phyloP scores from a whole-genome alignment of 2,888 invertebrate genomes.

The Calameuta pallipes region DNA sequence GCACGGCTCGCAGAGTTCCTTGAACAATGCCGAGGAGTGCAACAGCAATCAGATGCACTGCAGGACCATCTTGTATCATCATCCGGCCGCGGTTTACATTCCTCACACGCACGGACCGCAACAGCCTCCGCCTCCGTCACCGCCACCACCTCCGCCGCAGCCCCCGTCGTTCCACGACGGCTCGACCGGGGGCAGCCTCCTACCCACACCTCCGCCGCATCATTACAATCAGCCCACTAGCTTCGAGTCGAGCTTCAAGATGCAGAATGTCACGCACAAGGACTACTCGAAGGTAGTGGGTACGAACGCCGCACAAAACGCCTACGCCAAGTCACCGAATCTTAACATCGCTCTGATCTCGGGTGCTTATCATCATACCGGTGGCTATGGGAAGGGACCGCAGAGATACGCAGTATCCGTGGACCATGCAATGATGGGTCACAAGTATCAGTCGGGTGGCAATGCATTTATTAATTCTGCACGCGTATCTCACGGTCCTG shows the following conservation, averaged over 20 bases:
- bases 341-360: constrained; percentile 17
- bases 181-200: constrained; percentile 46
- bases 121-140: no score
- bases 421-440: neutral
- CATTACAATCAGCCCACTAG: constrained; percentile 8
- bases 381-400: constrained; percentile 17
- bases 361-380: constrained; percentile 13
- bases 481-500: no score
- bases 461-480: no score
- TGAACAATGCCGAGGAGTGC: constrained; percentile 50
- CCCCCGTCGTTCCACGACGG: constrained; percentile 38
- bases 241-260: constrained; percentile 35
- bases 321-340: constrained; percentile 25
- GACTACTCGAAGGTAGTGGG: constrained; percentile 41
- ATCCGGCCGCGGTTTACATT: constrained; percentile 54
- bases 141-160: no score
- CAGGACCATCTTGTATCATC: constrained; percentile 53
- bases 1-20: constrained; percentile 43
- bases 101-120: constrained; percentile 42
- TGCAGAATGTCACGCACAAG: constrained; percentile 29
- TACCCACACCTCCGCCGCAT: constrained; percentile 52
- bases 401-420: constrained; percentile 15
- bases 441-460: no score
- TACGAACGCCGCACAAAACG: constrained; percentile 5
- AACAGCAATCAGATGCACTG: constrained; percentile 50